phyloP scores from a whole-genome alignment of 2,888 invertebrate genomes.

The Polietes domitor region DNA sequence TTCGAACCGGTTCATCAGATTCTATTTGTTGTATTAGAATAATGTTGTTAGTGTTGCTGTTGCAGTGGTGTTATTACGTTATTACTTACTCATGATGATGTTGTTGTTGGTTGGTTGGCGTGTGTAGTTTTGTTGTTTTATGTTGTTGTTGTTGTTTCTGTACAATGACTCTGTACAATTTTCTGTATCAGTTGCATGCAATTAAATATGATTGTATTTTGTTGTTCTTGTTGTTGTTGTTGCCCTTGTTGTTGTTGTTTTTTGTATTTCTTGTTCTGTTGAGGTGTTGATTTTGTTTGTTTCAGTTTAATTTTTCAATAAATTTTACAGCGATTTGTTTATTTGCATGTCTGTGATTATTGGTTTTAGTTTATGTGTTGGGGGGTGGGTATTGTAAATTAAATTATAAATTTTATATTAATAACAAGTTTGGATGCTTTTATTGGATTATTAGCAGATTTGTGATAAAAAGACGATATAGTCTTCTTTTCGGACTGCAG shows the following conservation, averaged over 20 bases:
- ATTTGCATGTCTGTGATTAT: not conserved
- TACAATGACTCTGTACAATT: not conserved
- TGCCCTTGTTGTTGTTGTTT: not conserved
- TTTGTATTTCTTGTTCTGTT: constrained; percentile 12
- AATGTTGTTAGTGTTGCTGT: not conserved
- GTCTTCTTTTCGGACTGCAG: too few species aligned
- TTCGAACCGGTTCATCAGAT: not conserved
- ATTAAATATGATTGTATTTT: not conserved
- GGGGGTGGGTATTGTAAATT: not conserved
- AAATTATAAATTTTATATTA: not conserved
- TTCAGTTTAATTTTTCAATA: not conserved
- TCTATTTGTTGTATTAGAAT: too few species aligned
- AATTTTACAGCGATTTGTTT: not conserved
- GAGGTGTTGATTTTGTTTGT: not conserved
- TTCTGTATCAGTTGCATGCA: not conserved
- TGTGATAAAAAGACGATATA: too few species aligned
- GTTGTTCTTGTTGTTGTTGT: not conserved
- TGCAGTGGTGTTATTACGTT: not conserved
- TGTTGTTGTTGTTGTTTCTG: not conserved
- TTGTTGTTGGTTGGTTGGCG: constrained; percentile 10
- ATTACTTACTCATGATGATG: constrained; percentile 26
- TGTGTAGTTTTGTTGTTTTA: not conserved
- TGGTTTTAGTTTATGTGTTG: not conserved
- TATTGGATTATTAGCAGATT: too few species aligned
- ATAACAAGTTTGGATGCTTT: not conserved